A percentile compares a stretch with the other conserved stretches of the same genome.
Evolutionary conservation across 2,797 vertebrate genomes (phyloP).

Genomic region (Onychomys arenicola): DNA sequence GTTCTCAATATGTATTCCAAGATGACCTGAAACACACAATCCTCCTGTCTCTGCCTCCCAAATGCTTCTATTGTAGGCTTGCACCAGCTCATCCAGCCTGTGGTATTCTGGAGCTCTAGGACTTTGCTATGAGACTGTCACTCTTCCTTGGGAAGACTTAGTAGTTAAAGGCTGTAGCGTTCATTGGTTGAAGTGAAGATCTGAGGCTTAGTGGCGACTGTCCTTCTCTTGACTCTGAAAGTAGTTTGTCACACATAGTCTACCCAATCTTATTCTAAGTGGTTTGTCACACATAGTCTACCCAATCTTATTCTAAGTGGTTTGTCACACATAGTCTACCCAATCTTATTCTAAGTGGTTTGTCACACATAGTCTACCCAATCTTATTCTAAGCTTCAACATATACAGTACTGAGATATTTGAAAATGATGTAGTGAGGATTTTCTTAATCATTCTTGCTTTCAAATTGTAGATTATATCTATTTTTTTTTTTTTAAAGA

Average conservation of each 20-base stretch:
- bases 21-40: background rate
- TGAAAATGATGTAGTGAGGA: background rate
- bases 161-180: background rate
- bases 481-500: background rate
- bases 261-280: background rate
- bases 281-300: conserved; percentile 26
- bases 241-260: conserved; percentile 18
- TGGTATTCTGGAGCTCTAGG: background rate
- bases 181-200: background rate
- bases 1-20: background rate
- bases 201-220: no score
- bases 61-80: background rate
- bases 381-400: conserved; percentile 9
- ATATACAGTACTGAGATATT: background rate
- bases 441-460: background rate
- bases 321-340: conserved; percentile 33
- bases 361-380: background rate
- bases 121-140: background rate
- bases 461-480: background rate
- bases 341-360: conserved; percentile 28
- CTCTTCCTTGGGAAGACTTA: background rate
- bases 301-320: background rate
- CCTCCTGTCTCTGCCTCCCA: background rate
- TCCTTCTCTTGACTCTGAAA: background rate
- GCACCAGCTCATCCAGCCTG: no score